Percentiles rank a stretch among this genome's conserved stretches.
Evolutionary conservation across 2,113 vertebrate species (phyloP).

Genomic region (Lophius piscatorius): DNA sequence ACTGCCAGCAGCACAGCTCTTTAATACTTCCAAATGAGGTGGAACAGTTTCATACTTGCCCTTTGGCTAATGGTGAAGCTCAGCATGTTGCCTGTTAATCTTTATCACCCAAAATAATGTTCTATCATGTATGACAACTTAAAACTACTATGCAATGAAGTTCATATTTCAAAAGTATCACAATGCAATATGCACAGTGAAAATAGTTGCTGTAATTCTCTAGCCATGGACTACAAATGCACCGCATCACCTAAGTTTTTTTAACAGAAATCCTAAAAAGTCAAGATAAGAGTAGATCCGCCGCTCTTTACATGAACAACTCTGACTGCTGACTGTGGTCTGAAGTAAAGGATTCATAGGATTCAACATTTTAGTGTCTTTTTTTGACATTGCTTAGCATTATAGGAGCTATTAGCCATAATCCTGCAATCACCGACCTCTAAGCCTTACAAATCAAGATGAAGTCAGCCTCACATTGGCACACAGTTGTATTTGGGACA

Average conservation of each 20-base stretch:
- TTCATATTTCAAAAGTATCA: background rate
- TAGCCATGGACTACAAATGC: too few relatives aligned
- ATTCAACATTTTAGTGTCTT: too few relatives aligned
- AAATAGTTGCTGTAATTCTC: too few relatives aligned
- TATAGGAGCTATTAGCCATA: too few relatives aligned
- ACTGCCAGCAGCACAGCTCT: constrained; percentile 10
- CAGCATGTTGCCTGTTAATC: constrained; percentile 11
- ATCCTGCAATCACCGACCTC: constrained; percentile 10
- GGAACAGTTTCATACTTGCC: constrained; percentile 20
- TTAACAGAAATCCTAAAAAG: too few relatives aligned
- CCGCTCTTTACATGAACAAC: too few relatives aligned
- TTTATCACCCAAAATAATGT: background rate
- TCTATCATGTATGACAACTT: constrained; percentile 6
- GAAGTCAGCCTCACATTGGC: background rate
- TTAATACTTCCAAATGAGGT: constrained; percentile 14
- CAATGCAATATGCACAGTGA: background rate
- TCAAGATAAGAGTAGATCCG: too few relatives aligned
- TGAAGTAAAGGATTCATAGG: too few relatives aligned
- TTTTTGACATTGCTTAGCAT: too few relatives aligned
- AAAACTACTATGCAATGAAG: background rate
- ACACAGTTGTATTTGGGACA: background rate
- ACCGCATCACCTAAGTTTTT: too few relatives aligned
- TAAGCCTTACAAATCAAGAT: constrained; percentile 16
- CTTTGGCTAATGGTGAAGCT: constrained; percentile 20
- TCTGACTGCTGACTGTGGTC: too few relatives aligned